Base-by-base conservation (phyloP, 2,888 invertebrate genomes). In the Salticus scenicus region DNA sequence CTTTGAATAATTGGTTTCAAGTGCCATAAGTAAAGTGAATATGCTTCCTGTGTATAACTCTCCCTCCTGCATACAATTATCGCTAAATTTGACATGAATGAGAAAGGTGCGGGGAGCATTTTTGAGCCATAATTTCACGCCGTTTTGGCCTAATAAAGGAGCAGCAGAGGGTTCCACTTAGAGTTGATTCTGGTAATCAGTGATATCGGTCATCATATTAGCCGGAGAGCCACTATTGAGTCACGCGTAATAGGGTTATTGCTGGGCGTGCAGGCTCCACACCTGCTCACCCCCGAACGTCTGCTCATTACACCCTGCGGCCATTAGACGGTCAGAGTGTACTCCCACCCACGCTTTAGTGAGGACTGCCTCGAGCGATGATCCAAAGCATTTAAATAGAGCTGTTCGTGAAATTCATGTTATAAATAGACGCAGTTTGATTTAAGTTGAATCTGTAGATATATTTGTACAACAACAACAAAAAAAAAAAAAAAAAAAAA, bases 171-270 rank as follows among this genome's bases (percentile, higher is more conserved):
- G 82, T 72, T n/a, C 66, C 71, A 77, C 77, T 66, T 84, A 30
- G 77, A 73, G 83, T 74, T 67, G 69, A 81, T 74, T 81, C 81
- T 64, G 77, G 67, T 84, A 84, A 84, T 84, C 72, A 84, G 77
- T 72, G 76, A 70, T 74, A 57, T 82, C 75, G 82, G 84, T 75
- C 78, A 85, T 85, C 79, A 73, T 85, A 85, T 85, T 85, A 85
- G 74, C 69, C 37, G 31, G 57, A 73, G 73, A 75, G 74, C 69
- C 74, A 37, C 70, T 73, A 85, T 79, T 85, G 84, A 85, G 84
- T 85, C 84, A 85, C 77, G 57, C 66, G 66, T 83, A 83, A 83
- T 76, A 77, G 83, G 76, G 76, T 83, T 83, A 83, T 66, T 72
- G 72, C 47, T 81, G 57, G 69, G 27, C 57, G 57, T 57, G 57